Evolutionary conservation across 2,797 vertebrate genomes (phyloP).

Genomic region (Gobio occitaniae): DNA sequence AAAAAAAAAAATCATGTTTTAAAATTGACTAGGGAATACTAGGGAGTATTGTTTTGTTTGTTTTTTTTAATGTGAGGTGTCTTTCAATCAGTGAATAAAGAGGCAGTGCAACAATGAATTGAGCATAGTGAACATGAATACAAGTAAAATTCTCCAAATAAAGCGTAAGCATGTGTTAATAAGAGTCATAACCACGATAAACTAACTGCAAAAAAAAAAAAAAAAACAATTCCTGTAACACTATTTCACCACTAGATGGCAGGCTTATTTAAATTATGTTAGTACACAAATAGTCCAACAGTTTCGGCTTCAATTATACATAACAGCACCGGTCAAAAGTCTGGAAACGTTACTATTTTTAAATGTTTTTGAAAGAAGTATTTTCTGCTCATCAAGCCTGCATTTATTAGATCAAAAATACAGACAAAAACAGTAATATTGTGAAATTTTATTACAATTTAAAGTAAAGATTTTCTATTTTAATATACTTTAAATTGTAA

Average conservation of each 20-base stretch:
- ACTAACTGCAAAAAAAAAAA: not conserved
- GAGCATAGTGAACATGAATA: not conserved
- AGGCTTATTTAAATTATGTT: not conserved
- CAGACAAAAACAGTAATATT: too few relatives aligned
- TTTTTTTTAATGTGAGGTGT: not conserved
- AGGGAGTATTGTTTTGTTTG: not conserved
- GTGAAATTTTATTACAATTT: too few relatives aligned
- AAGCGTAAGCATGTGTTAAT: not conserved
- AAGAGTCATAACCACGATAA: not conserved
- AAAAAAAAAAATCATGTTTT: not conserved
- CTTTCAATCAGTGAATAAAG: not conserved
- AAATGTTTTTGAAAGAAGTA: too few relatives aligned
- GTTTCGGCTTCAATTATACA: not conserved
- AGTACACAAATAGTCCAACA: not conserved
- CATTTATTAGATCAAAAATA: too few relatives aligned
- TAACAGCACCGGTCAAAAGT: too few relatives aligned
- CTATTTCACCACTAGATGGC: slow-evolving; percentile 24
- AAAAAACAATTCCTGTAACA: not conserved
- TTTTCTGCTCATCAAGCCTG: too few relatives aligned
- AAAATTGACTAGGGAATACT: not conserved
- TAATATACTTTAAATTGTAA: too few relatives aligned
- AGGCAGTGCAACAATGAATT: not conserved
- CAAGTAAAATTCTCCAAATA: not conserved
- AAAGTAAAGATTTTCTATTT: too few relatives aligned
- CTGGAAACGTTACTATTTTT: too few relatives aligned